A percentile compares a stretch with the other conserved stretches of the same genome.
phyloP scores from a whole-genome alignment of 2,888 invertebrate species.

The Temnothorax unifasciatus region DNA sequence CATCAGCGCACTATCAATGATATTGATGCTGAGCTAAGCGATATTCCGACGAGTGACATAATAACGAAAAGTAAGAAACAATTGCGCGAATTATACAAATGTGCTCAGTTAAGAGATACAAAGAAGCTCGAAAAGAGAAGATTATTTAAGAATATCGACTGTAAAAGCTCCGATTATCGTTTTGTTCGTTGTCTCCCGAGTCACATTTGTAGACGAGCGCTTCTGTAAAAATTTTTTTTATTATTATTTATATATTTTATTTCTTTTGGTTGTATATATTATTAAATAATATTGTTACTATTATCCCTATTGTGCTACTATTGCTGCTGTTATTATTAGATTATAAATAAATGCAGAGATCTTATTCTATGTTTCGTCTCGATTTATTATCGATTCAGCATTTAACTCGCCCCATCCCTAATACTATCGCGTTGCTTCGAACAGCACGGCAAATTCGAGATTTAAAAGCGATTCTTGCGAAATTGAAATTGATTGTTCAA shows the following conservation, averaged over 20 bases:
- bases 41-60: background rate
- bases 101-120: background rate
- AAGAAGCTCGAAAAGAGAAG: background rate
- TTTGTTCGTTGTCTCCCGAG: slow-evolving; percentile 21
- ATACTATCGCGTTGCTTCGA: slow-evolving; percentile 7
- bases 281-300: slow-evolving; percentile 56
- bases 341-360: slow-evolving; percentile 74
- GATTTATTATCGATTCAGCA: slow-evolving; percentile 31
- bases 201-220: slow-evolving; percentile 55
- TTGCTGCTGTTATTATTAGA: slow-evolving; percentile 68
- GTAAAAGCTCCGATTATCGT: background rate
- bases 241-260: slow-evolving; percentile 65
- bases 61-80: background rate
- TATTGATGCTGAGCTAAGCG: background rate
- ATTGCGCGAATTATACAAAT: slow-evolving; percentile 23
- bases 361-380: slow-evolving; percentile 47
- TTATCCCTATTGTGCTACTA: slow-evolving; percentile 44
- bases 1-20: background rate
- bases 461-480: slow-evolving; percentile 77
- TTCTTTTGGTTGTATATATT: slow-evolving; percentile 40
- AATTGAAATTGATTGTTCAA: slow-evolving; percentile 76
- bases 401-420: slow-evolving; percentile 7
- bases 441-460: slow-evolving; percentile 66
- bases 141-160: slow-evolving; percentile 10
- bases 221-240: slow-evolving; percentile 77